phyloP scores from a whole-genome alignment of 2,888 invertebrate species.

The Drosophila formosana region DNA sequence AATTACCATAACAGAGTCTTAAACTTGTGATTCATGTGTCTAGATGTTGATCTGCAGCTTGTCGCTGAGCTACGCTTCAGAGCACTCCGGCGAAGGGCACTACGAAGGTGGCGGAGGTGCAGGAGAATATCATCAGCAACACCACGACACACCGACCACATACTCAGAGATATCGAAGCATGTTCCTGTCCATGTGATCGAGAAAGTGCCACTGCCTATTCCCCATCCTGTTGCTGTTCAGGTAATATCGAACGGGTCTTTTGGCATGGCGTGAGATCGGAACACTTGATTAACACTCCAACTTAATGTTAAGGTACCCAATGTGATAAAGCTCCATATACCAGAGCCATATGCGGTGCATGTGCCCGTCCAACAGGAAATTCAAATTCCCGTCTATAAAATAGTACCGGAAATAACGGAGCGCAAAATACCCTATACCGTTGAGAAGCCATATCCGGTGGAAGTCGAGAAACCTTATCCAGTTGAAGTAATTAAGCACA shows the following conservation, averaged over 20 bases:
- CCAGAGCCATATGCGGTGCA: slow-evolving; percentile 92
- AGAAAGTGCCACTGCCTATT: slow-evolving; percentile 90
- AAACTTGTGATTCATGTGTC: background rate
- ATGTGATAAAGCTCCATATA: slow-evolving; percentile 88
- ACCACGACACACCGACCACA: slow-evolving; percentile 83
- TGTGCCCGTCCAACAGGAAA: slow-evolving; percentile 89
- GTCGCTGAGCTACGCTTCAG: slow-evolving; percentile 54
- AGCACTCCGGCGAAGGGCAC: slow-evolving; percentile 56
- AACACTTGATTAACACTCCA: background rate
- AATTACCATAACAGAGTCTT: background rate
- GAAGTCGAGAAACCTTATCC: slow-evolving; percentile 91
- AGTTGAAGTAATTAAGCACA: slow-evolving; percentile 91
- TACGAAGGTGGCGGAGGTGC: slow-evolving; percentile 45
- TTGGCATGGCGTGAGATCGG: background rate
- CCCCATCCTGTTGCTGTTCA: slow-evolving; percentile 91
- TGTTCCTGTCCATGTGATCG: slow-evolving; percentile 89
- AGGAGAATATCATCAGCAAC: slow-evolving; percentile 50
- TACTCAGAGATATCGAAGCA: slow-evolving; percentile 90
- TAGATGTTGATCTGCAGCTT: slow-evolving; percentile 58
- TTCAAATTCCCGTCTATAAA: slow-evolving; percentile 90
- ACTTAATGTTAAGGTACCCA: slow-evolving; percentile 85
- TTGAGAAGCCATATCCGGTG: slow-evolving; percentile 89
- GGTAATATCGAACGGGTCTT: slow-evolving; percentile 6
- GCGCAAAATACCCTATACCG: slow-evolving; percentile 90
- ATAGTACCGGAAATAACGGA: slow-evolving; percentile 90